Conservation (phyloP, 2,113 vertebrate species). For the Chitala chitala region DNA sequence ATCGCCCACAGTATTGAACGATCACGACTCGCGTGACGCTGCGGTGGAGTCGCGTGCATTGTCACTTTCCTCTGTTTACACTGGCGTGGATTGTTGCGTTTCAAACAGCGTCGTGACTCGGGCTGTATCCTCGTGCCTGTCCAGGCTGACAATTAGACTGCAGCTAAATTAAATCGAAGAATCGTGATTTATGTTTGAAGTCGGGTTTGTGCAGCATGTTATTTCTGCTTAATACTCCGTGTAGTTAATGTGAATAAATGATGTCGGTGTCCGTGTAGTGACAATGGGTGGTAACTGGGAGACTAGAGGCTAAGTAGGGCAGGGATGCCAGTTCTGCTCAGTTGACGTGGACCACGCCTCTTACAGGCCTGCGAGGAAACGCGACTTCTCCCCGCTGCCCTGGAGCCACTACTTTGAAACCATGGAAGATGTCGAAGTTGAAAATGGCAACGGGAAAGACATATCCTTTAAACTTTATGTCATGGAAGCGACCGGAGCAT, state of each 20-base stretch:
- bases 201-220: not conserved
- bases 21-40: constrained; percentile 7
- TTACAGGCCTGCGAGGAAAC: constrained; percentile 85
- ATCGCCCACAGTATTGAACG: not conserved
- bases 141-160: not conserved
- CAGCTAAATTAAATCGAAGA: not conserved
- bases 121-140: not conserved
- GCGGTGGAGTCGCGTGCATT: not conserved
- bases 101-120: constrained; percentile 1
- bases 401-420: constrained; percentile 97
- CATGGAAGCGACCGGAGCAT: too few species aligned
- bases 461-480: constrained; percentile 81
- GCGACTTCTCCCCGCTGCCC: constrained; percentile 83
- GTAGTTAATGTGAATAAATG: too few species aligned
- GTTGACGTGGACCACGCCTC: constrained; percentile 18
- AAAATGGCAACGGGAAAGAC: constrained; percentile 87
- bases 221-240: too few species aligned
- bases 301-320: not conserved
- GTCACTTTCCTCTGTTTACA: not conserved
- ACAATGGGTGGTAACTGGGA: too few species aligned
- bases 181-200: not conserved
- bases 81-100: not conserved
- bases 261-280: not conserved
- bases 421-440: constrained; percentile 89
- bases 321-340: not conserved